These are phyloP conservation scores for Orthosia incerta DNA, from an alignment of 2,888 invertebrate species.

Conservation along the genomic window DNA sequence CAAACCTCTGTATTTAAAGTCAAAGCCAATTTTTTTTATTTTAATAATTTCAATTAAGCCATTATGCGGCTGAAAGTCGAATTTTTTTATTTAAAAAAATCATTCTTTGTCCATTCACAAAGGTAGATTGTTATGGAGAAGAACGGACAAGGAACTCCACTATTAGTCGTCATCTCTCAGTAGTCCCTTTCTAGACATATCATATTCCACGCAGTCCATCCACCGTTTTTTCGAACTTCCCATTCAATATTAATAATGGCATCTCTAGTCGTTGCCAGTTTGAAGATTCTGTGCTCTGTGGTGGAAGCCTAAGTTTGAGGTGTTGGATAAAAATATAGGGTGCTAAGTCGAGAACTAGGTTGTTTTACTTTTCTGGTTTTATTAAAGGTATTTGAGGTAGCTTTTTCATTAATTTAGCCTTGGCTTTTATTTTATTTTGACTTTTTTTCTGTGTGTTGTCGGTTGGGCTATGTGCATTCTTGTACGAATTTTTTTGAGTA, in stretches of 20 bases:
- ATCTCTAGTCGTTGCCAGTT: neutral
- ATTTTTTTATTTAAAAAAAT: too few relatives aligned
- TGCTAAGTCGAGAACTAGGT: neutral
- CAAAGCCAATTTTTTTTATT: too few relatives aligned
- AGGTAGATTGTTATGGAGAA: too few relatives aligned
- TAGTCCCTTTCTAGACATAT: neutral
- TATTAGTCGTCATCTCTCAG: too few relatives aligned
- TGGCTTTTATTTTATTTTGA: too few relatives aligned
- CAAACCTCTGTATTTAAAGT: too few relatives aligned
- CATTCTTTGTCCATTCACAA: too few relatives aligned
- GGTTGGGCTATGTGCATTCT: neutral
- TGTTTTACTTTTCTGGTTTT: conserved; percentile 16
- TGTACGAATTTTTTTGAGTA: neutral
- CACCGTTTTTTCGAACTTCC: neutral
- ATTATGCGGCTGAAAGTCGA: too few relatives aligned
- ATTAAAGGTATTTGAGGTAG: neutral
- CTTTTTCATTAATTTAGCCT: neutral
- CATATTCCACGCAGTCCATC: neutral
- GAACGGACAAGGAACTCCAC: too few relatives aligned
- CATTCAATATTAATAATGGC: neutral
- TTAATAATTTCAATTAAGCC: too few relatives aligned
- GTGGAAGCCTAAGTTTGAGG: conserved; percentile 17
- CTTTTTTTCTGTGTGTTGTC: neutral
- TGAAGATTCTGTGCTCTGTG: neutral
- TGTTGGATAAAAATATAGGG: conserved; percentile 37